A percentile compares a stretch with the other conserved stretches of the same genome.
phyloP scores from a whole-genome alignment of 2,888 invertebrate genomes.

The Drosophila cyrtoloma region DNA sequence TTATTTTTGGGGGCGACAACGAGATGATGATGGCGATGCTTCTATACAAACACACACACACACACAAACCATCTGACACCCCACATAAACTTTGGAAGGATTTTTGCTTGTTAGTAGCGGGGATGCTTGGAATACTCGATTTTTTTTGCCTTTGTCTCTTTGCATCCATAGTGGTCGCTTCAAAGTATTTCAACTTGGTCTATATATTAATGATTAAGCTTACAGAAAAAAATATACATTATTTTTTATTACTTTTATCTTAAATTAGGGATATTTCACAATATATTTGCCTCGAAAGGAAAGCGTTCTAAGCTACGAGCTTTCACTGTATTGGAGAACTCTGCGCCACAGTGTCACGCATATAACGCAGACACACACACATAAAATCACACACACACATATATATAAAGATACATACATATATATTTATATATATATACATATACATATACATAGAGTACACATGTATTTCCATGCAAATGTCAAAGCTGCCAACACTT shows the following conservation, averaged over 20 bases:
- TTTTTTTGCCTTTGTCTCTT: constrained; percentile 32
- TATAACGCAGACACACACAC: constrained; percentile 27
- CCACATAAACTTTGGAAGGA: constrained; percentile 59
- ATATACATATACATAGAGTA: neutral
- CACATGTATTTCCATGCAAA: constrained; percentile 64
- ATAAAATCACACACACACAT: constrained; percentile 1
- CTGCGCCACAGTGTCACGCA: constrained; percentile 30
- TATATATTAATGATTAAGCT: neutral
- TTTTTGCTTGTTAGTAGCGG: constrained; percentile 47
- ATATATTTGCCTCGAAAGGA: neutral
- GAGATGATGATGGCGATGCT: constrained; percentile 38
- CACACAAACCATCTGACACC: constrained; percentile 43
- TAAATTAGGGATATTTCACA: neutral
- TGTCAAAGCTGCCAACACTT: constrained; percentile 71
- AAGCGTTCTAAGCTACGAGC: neutral
- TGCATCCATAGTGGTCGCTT: constrained; percentile 3
- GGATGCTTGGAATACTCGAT: constrained; percentile 53
- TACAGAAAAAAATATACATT: neutral
- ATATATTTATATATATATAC: neutral
- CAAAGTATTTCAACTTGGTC: neutral
- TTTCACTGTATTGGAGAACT: constrained; percentile 54
- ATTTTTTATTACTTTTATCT: neutral
- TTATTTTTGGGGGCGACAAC: constrained; percentile 72
- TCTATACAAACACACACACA: constrained; percentile 17
- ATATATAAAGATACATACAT: neutral